phyloP scores from a whole-genome alignment of 2,113 vertebrate species.

The Malaclemys terrapin region DNA sequence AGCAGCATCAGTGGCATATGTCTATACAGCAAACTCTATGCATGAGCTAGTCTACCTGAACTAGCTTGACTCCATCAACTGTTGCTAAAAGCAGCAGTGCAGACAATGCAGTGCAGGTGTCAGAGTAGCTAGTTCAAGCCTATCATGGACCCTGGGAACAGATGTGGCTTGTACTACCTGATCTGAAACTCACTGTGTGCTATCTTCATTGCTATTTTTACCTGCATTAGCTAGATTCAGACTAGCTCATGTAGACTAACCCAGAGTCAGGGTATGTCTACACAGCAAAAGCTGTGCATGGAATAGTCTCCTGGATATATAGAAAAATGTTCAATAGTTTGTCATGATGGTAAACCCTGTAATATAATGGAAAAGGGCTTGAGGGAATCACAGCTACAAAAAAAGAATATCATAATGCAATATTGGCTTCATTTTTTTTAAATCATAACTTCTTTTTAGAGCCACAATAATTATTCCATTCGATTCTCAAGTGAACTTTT shows the following conservation, averaged over 20 bases:
- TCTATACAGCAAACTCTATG: background rate
- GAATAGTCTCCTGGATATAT: background rate
- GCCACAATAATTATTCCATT: background rate
- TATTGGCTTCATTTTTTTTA: background rate
- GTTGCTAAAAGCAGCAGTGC: background rate
- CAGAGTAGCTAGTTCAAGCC: background rate
- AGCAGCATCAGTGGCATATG: background rate
- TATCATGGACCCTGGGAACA: background rate
- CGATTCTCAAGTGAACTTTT: constrained; percentile 28
- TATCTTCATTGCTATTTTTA: background rate
- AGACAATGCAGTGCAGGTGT: background rate
- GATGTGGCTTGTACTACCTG: background rate
- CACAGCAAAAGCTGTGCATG: background rate
- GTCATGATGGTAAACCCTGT: background rate
- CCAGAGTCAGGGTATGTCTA: background rate
- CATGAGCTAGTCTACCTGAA: background rate
- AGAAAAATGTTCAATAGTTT: background rate
- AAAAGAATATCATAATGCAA: background rate
- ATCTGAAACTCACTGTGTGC: background rate
- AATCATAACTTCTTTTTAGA: background rate
- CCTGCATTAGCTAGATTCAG: background rate
- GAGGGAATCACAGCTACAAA: background rate
- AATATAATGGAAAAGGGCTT: background rate
- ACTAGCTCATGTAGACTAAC: background rate
- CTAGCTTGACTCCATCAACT: background rate